Base-by-base conservation (phyloP, 2,888 invertebrate species). In the Polyploca ridens region DNA sequence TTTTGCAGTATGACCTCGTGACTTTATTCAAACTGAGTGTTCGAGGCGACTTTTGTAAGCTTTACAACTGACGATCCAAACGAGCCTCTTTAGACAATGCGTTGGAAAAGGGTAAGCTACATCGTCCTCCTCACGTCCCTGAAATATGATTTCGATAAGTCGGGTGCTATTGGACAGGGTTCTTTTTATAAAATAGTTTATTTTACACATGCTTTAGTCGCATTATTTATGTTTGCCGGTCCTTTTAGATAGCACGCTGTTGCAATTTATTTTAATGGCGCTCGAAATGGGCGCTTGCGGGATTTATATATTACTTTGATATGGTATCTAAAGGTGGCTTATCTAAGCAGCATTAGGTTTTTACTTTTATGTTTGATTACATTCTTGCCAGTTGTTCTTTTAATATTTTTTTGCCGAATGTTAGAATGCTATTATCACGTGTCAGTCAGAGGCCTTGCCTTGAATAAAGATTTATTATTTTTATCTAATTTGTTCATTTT, bases 91-190 rank as follows among this genome's bases (percentile, higher is more conserved):
- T 80, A 85, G 87, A 89, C 88, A 88, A 87, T 89, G 88, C 88
- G 83, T 86, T 85, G 78, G 83, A 83, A 90, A 90, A 90, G 89
- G 91, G 89, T 90, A 89, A 88, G 88, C 87, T 86, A 88, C 86
- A 87, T 83, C 86, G 89, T 85, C 85, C 87, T 88, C 89, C 88
- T 85, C 92, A 92, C 91, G 93, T 91, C 85, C 84, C 85, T 93
- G 91, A 93, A 93, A 93, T 93, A 93, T 93, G 92, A 92, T 91
- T 92, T 90, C 92, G 91, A 93, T 93, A 93, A 93, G 89, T 91
- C 88, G 90, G 86, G 83, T 82, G 87, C 89, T 91, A 91, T 92
- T 91, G 91, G 90, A 87, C 89, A 82, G 82, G 85, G 85, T 83
- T 85, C 79, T 87, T 89, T 89, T 88, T 88, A 88, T 86, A 88